A percentile compares a stretch with the other conserved stretches of the same genome.
Evolutionary conservation across 2,888 invertebrate species (phyloP).

Genomic region (Lasius platythorax): DNA sequence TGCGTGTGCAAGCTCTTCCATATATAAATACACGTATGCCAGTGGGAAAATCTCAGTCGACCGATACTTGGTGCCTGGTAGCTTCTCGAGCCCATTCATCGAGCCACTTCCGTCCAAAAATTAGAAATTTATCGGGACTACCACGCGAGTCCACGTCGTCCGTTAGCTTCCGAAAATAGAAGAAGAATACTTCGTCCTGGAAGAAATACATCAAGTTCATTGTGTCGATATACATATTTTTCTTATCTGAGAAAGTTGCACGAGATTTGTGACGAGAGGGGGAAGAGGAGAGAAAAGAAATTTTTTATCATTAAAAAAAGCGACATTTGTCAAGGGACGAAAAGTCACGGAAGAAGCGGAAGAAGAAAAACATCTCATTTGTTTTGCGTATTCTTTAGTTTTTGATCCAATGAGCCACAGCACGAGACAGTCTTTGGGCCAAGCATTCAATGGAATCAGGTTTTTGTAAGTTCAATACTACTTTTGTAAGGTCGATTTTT

Average conservation of each 20-base stretch:
- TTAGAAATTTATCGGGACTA: neutral
- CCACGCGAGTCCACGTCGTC: constrained; percentile 20
- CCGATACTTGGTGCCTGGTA: constrained; percentile 63
- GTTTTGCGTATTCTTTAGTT: neutral
- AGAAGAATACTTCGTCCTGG: neutral
- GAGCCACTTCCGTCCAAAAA: neutral
- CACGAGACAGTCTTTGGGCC: neutral
- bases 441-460: neutral
- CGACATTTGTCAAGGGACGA: neutral
- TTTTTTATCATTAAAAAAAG: neutral
- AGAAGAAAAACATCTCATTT: neutral
- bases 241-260: neutral
- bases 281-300: neutral
- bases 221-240: neutral
- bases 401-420: neutral
- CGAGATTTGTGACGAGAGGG: neutral
- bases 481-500: neutral
- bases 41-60: constrained; percentile 78
- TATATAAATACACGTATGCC: constrained; percentile 81
- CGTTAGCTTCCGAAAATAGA: neutral
- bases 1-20: constrained; percentile 69
- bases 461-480: neutral
- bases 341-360: neutral
- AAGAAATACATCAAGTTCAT: neutral
- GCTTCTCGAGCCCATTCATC: neutral